Base-by-base conservation (phyloP, 2,888 invertebrate genomes). In the Idaea straminata region DNA sequence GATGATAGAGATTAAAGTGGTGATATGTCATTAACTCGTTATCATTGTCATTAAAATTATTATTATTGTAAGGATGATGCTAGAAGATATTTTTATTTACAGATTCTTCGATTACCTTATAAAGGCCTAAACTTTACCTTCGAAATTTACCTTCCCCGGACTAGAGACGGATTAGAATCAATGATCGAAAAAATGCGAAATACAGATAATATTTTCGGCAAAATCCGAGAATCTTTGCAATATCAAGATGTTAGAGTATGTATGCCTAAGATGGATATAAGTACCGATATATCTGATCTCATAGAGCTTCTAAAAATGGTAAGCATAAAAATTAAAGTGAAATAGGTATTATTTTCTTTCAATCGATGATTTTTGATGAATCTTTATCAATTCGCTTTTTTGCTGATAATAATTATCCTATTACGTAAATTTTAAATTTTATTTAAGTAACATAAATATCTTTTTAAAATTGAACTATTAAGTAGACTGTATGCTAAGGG, bases 81-180 rank as follows among this genome's bases (percentile, higher is more conserved):
- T 59, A 2, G 5, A 16, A 15, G 10, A 5, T 58, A 59, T 6
- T 5, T 60, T 36, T 36, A 69, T 61, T 77, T 81, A 61, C 74
- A 86, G 86, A 70, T 74, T 0, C 61, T 85, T 5, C 66, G 77
- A 72, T 65, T 84, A 64, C n/a, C 25, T 0, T 85, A 85, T 70
- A 72, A 78, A 66, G 75, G 74, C 16, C 13, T 57, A 0, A 74
- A 80, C 34, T 80, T 79, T 57, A 78, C 75, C 15, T 77, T 76
- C 13, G 10, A 80, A 0, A 58, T 76, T 0, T 47, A 77, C 4
- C 72, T 85, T 7, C 85, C 86, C 38, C 77, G 72, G 35, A 10
- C 65, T 5, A 67, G 61, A 15, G 61, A 73, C n/a, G 77, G 76
- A 4, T 61, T 82, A 5, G 13, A 68, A 0, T 35, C 16, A 5